Evolutionary conservation across 2,888 invertebrate genomes (phyloP).

Genomic region (Athalia circularis): DNA sequence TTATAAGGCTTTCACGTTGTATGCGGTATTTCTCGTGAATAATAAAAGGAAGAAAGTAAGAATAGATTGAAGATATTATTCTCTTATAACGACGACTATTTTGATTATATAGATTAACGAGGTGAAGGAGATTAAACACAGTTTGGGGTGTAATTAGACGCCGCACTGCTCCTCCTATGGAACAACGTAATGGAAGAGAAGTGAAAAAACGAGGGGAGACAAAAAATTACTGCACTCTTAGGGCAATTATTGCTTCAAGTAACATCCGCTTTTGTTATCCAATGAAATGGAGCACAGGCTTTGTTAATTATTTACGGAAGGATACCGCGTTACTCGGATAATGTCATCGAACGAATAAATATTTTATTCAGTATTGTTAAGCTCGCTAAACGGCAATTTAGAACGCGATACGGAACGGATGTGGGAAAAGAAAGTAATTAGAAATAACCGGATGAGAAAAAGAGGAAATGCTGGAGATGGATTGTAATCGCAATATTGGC

Average conservation of each 20-base stretch:
- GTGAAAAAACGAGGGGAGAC: neutral
- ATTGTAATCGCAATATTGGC: slow-evolving; percentile 38
- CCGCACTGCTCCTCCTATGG: neutral
- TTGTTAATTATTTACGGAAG: slow-evolving; percentile 2
- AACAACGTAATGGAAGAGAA: neutral
- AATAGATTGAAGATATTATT: too few relatives aligned
- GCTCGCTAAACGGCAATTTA: too few relatives aligned
- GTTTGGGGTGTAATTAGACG: neutral
- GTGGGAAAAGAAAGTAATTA: neutral
- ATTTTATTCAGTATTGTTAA: too few relatives aligned
- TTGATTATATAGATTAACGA: slow-evolving; percentile 21
- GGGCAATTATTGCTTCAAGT: neutral
- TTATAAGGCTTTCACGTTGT: too few relatives aligned
- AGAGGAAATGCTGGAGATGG: neutral
- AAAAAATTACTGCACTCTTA: neutral
- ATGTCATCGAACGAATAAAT: neutral
- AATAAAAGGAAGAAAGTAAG: too few relatives aligned
- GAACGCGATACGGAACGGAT: neutral
- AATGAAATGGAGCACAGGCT: slow-evolving; percentile 6
- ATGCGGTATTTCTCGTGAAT: too few relatives aligned
- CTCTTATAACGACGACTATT: too few relatives aligned
- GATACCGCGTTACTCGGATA: neutral
- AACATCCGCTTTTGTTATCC: neutral
- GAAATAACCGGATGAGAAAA: neutral
- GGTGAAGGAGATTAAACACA: neutral